Base-by-base conservation (phyloP, 2,113 vertebrate genomes). In the Puntigrus tetrazona region DNA sequence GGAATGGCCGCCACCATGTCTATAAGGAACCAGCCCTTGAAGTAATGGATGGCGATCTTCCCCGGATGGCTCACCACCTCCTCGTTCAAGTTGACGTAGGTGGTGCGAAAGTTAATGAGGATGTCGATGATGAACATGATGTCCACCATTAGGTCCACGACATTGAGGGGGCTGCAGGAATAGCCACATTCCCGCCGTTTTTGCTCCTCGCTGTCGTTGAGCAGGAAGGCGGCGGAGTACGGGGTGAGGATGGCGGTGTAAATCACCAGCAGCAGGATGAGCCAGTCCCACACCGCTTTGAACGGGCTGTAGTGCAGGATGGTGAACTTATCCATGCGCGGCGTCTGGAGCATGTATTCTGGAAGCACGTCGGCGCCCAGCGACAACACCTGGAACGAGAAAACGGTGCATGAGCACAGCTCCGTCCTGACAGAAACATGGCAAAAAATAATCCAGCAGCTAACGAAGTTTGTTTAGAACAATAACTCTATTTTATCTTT, bases 121-220 rank as follows among this genome's bases (percentile, higher is more conserved):
- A 99, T 99, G 94, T 99, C 97, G 87, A 99, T 98, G 91, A 99
- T 98, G 92, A 99, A 99, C 98, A 99, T 99, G 91, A 99, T 99
- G 93, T 99, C 98, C 95, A 99, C 98, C 70, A 99, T 98, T 91
- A 99, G 94, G 93, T 99, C 98, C 89, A 99, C 97, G 16, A 99
- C 96, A 90, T 99, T 98, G 72, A 99, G 92, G 31, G 98, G 98
- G 89, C 95, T 99, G 94, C 98, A 99, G 70, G 98, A 98, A 90
- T 99, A 99, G 88, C 98, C 98, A 65, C 98, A 99, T 88, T 96
- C 94, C 52, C 96, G 95, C 86, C 96, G 95, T 91, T 96, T 97
- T 88, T 97, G 95, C 89, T 99, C 98, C 92, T 97, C 98, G 65
- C 91, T 93, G 89, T 98, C 97, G 22, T 99, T 99, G 87, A 99